These are phyloP conservation scores for Poeciliopsis paucimaculata DNA, from an alignment of 2,797 vertebrate species.

Conservation along the genomic window DNA sequence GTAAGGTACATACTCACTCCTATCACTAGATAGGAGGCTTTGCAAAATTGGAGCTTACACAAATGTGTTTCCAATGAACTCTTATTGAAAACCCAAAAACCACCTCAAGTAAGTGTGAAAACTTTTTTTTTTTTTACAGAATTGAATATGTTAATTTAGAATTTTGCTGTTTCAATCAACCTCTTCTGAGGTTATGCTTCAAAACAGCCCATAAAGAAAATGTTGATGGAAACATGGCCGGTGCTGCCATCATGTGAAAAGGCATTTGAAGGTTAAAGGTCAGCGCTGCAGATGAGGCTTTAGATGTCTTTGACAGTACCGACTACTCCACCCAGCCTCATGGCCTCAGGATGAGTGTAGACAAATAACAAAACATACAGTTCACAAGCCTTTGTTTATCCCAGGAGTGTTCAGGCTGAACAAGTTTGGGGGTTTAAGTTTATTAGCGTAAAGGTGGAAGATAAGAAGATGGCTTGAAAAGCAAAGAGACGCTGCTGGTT, in stretches of 20 bases:
- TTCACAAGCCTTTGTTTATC: background rate
- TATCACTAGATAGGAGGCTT: background rate
- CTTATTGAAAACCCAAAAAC: too few relatives aligned
- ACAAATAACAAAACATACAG: background rate
- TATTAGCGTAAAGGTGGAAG: background rate
- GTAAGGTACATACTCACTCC: background rate
- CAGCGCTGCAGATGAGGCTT: background rate
- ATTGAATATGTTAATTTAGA: too few relatives aligned
- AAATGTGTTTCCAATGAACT: background rate
- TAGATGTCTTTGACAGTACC: background rate
- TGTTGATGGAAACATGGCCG: too few relatives aligned
- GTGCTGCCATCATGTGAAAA: background rate
- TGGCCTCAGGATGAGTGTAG: background rate
- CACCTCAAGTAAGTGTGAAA: too few relatives aligned
- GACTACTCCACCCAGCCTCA: background rate
- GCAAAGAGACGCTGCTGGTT: background rate
- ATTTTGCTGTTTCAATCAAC: too few relatives aligned
- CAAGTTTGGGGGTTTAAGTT: background rate
- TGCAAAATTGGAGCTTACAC: background rate
- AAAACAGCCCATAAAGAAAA: too few relatives aligned
- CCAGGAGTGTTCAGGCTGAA: background rate
- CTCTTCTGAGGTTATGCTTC: too few relatives aligned
- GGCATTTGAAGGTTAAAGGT: background rate
- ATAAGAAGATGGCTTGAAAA: background rate
- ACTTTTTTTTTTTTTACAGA: too few relatives aligned